Conservation (phyloP, 1,140 invertebrate genomes). For the Arion vulgaris region DNA sequence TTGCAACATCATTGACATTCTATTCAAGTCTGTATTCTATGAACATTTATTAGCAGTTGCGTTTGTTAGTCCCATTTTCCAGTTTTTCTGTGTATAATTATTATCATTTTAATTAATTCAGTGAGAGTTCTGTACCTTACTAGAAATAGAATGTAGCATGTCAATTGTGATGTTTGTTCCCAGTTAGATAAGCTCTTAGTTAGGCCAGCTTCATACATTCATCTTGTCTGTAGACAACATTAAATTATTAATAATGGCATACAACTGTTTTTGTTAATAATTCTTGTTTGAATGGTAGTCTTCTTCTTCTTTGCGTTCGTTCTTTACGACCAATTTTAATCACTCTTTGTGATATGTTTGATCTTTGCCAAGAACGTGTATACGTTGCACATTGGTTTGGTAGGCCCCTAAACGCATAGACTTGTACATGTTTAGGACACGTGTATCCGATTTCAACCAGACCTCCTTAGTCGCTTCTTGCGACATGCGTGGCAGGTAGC, state of each 20-base stretch:
- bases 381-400: too few relatives aligned
- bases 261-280: background rate
- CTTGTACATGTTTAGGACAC: too few relatives aligned
- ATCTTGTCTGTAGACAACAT: background rate
- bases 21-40: background rate
- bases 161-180: background rate
- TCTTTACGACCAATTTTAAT: too few relatives aligned
- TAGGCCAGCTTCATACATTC: slow-evolving; percentile 10
- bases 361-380: too few relatives aligned
- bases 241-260: background rate
- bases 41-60: background rate
- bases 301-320: too few relatives aligned
- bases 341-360: too few relatives aligned
- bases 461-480: too few relatives aligned
- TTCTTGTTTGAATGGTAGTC: too few relatives aligned
- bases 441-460: too few relatives aligned
- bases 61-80: background rate
- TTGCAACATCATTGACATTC: background rate
- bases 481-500: too few relatives aligned
- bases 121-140: background rate
- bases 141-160: background rate
- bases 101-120: background rate
- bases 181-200: background rate
- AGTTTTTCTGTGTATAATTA: background rate
- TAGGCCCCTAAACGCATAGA: too few relatives aligned